Evolutionary conservation across 1,140 invertebrate species (phyloP), one percentile per base, ranked within the genome.

Genomic region (Micrasema minimum): DNA sequence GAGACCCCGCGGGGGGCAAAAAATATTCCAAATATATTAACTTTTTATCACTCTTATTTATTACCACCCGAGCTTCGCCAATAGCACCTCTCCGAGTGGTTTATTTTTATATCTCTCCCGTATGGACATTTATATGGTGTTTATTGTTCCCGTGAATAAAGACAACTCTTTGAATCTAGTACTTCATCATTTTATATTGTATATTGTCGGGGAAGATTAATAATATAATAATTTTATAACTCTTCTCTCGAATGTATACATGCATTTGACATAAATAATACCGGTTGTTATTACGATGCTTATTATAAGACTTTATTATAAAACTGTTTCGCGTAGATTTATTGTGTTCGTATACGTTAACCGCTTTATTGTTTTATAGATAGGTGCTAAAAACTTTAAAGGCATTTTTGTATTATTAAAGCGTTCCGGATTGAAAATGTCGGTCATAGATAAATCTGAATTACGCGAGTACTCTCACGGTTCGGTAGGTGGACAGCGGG

Each of bases 11-110:
- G 69, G 71, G 64, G 71, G 41, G 43, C 23, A 61, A 45, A 57
- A 57, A 46, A 64, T 57, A 48, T 61, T 46, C 51, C 43, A 46
- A 35, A 53, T 64, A 46, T 66, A 45, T 71, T 55, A 45, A 31
- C 67, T 66, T 74, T 73, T 74, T 72, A 72, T 69, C 51, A 62
- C 62, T 48, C 43, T 69, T 73, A 73, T 73, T 73, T 73, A 73
- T 69, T 53, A 38, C 61, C 43, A 22, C 26, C 48, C 14, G 50
- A 18, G 38, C n/a, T 18, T 65, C 46, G 66, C 66, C 66, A 65
- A 64, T 68, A 22, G 23, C 50, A 59, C 41, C 38, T 37, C 26
- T 68, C 53, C 51, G 11, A 12, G 12, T 59, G n/a, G 4, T 41
- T 59, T 68, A 46, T 46, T 69, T 48, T 69, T 59, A 69, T 59